These are phyloP conservation scores for Heloderma charlesbogerti DNA, from an alignment of 2,113 vertebrate genomes.

Conservation along the genomic window DNA sequence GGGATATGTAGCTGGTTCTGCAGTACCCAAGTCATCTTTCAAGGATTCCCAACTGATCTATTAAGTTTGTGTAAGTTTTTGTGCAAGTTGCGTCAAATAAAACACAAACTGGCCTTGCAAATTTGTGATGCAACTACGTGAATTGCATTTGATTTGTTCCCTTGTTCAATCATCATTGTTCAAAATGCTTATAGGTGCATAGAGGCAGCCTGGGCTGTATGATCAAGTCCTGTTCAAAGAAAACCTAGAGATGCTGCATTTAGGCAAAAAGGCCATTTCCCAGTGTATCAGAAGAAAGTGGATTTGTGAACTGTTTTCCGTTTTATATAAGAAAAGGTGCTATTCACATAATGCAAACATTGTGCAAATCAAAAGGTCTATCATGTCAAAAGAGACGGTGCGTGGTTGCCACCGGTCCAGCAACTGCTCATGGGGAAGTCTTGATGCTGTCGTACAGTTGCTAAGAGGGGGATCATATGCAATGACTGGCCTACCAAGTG, in stretches of 20 bases:
- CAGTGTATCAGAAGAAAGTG: background rate
- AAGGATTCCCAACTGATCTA: background rate
- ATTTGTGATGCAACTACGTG: background rate
- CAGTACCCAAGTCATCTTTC: background rate
- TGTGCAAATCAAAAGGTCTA: background rate
- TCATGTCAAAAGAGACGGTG: background rate
- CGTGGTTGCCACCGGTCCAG: background rate
- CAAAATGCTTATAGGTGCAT: background rate
- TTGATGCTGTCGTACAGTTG: background rate
- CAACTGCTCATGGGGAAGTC: background rate
- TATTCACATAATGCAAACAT: background rate
- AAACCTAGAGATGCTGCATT: background rate
- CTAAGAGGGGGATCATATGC: background rate
- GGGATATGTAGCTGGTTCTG: background rate
- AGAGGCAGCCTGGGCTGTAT: fast-evolving
- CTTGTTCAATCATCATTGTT: background rate
- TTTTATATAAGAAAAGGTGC: background rate
- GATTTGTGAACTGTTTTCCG: background rate
- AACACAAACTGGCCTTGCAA: slow-evolving; percentile 8
- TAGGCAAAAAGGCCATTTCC: background rate
- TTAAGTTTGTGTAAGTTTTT: background rate
- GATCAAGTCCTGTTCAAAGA: background rate
- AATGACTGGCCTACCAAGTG: background rate
- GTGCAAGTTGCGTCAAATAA: background rate
- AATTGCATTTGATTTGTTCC: background rate